Conservation (phyloP, 2,888 invertebrate species). For the Stegana nigrithorax region DNA sequence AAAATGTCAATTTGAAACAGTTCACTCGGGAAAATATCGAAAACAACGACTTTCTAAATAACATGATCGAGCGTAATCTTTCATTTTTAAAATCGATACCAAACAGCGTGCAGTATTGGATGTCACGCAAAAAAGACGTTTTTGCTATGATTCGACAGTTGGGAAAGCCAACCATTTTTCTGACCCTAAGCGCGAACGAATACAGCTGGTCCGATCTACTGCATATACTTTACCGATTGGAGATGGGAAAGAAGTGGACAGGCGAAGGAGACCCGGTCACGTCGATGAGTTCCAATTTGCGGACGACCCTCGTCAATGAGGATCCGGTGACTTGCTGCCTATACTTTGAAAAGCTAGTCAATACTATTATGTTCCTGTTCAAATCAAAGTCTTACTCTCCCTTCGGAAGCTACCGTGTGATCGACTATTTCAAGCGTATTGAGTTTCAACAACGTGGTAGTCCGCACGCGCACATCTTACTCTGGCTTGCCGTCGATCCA, state of each 20-base stretch:
- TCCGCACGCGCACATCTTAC: conserved; percentile 27
- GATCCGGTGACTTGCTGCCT: conserved; percentile 37
- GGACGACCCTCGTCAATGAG: conserved; percentile 36
- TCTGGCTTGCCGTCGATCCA: conserved; percentile 60
- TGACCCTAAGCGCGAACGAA: not conserved
- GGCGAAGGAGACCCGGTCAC: no score
- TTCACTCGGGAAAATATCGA: not conserved
- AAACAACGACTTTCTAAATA: not conserved
- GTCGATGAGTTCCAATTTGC: no score
- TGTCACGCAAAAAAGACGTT: not conserved
- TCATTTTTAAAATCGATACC: not conserved
- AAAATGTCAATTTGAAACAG: no score
- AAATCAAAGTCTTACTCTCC: conserved; percentile 39
- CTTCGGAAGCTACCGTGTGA: conserved; percentile 43
- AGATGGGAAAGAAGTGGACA: not conserved
- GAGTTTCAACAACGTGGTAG: not conserved
- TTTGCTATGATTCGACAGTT: not conserved
- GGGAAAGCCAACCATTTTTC: not conserved
- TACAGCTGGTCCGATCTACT: not conserved
- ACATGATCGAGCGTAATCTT: not conserved
- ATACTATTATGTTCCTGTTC: conserved; percentile 26
- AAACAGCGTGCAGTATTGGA: not conserved
- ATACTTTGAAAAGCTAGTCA: conserved; percentile 35
- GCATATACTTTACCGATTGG: not conserved
- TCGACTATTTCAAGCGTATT: conserved; percentile 41